A percentile compares a stretch with the other conserved stretches of the same genome.
Conservation (phyloP, 2,113 vertebrate genomes). For the Erythrocebus patas region DNA sequence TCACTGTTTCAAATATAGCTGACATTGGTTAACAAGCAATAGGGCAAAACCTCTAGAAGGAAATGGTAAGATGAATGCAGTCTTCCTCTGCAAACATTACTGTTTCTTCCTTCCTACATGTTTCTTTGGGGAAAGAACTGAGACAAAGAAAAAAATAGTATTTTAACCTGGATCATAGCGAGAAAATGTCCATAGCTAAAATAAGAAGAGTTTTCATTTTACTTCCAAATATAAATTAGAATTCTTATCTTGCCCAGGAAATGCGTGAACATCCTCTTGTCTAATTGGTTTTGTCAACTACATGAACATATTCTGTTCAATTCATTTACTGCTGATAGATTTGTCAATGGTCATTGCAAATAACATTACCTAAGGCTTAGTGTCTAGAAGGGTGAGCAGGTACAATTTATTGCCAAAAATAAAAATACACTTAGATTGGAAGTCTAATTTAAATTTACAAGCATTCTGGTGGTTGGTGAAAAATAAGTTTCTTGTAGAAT, state of each 20-base stretch:
- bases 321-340: too few relatives aligned
- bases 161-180: neutral
- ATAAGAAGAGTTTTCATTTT: neutral
- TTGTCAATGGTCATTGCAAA: too few relatives aligned
- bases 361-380: too few relatives aligned
- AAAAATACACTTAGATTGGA: too few relatives aligned
- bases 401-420: too few relatives aligned
- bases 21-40: neutral
- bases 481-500: neutral
- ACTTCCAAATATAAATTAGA: neutral
- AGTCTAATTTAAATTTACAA: neutral
- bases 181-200: neutral
- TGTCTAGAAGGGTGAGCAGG: too few relatives aligned
- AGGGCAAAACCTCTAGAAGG: neutral
- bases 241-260: slow-evolving; percentile 24
- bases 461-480: neutral
- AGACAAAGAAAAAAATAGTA: neutral
- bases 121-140: neutral
- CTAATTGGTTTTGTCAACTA: too few relatives aligned
- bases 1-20: neutral
- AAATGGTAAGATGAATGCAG: neutral
- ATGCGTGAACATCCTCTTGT: too few relatives aligned
- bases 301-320: too few relatives aligned
- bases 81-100: neutral
- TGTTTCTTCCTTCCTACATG: neutral